These are phyloP conservation scores for Drosophila santomea DNA, from an alignment of 1,140 invertebrate species.

Conservation along the genomic window DNA sequence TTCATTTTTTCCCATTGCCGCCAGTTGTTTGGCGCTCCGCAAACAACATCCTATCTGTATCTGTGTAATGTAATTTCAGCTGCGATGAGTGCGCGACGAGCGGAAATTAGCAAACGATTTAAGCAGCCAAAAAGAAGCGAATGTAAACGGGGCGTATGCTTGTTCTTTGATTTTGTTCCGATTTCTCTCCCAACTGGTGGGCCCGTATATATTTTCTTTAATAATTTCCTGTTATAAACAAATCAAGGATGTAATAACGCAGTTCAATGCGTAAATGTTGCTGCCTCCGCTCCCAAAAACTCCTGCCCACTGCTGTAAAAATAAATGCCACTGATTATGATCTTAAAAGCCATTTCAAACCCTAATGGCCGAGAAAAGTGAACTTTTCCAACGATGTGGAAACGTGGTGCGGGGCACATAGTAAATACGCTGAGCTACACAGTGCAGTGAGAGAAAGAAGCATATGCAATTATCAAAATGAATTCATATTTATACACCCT, in stretches of 20 bases:
- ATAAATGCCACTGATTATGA: conserved; percentile 76
- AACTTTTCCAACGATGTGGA: conserved; percentile 47
- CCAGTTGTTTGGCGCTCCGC: conserved; percentile 40
- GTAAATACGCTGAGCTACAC: conserved; percentile 18
- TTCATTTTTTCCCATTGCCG: conserved; percentile 37
- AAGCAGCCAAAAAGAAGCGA: conserved; percentile 25
- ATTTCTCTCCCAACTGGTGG: conserved; percentile 36
- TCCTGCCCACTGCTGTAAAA: conserved; percentile 47
- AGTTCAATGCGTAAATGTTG: conserved; percentile 72
- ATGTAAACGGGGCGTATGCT: conserved; percentile 58
- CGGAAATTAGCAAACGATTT: conserved; percentile 83
- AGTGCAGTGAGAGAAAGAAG: conserved; percentile 18
- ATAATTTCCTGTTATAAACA: conserved; percentile 83
- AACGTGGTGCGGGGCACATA: conserved; percentile 25
- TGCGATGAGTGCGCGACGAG: conserved; percentile 50
- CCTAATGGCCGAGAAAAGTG: conserved; percentile 59
- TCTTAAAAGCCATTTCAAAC: conserved; percentile 67
- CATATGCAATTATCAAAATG: no score
- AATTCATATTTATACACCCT: not conserved
- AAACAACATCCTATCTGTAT: conserved; percentile 33
- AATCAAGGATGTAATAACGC: conserved; percentile 83
- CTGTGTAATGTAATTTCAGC: conserved; percentile 36
- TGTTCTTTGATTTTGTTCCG: conserved; percentile 69
- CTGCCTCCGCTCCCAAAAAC: conserved; percentile 10
- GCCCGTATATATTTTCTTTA: conserved; percentile 60